Evolutionary conservation across 2,113 vertebrate genomes (phyloP), one percentile per base, ranked within the genome.

Genomic region (Phyllopteryx taeniolatus): DNA sequence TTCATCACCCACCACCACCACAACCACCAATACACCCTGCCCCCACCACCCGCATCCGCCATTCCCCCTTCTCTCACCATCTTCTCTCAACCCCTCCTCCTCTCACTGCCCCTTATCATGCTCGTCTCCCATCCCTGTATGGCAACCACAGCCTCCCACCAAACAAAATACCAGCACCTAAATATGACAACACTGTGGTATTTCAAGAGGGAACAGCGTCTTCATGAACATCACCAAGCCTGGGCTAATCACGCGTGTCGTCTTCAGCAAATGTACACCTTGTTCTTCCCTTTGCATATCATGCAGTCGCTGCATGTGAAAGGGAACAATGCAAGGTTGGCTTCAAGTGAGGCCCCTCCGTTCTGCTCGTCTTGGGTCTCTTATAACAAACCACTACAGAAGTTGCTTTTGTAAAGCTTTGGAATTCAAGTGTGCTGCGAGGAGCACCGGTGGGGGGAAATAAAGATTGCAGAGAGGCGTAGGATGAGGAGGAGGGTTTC

Each of bases 1-100:
- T 93, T 94, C 90, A 93, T 93, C 91, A 91, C 86, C 85, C 82
- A 81, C 79, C 81, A 87, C 72, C 82, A 81, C 69, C 81, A 81
- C 83, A 33, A 81, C 73, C 76, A 78, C 64, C 64, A 66, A 66
- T 66, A 66, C 87, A 88, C 85, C 84, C 85, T 85, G 80, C 84
- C 88, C 89, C 86, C 80, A 85, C 81, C 79, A 61, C 86, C 85
- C 67, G 49, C 80, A 78, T 86, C 82, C 73, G 53, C 80, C 75
- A 75, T 71, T 82, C 71, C 84, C 83, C 77, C 49, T 70, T 76
- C 64, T 46, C 57, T 59, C 75, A 68, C 76, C 78, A 66, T 73
- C 65, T 75, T 75, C 31, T 46, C 56, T 67, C 64, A 73, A 72
- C 67, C 46, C 59, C 63, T n/a, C 49, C 51, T 57, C 53, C 51